Base-by-base conservation (phyloP, 2,113 vertebrate genomes). In the Oreocharis arfaki region DNA sequence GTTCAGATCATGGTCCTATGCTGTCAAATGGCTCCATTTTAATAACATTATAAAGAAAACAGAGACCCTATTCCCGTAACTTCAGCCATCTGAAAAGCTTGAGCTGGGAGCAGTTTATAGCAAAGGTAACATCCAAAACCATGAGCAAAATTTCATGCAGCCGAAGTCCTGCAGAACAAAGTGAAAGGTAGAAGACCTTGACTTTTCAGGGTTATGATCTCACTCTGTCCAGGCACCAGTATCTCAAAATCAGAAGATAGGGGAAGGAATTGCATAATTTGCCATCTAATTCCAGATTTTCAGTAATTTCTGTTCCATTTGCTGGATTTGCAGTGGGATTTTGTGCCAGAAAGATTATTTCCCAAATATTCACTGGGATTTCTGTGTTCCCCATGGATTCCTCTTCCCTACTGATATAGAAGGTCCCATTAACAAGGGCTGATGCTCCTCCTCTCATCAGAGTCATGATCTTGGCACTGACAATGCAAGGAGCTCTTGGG, bases 301-400 rank as follows among this genome's bases (percentile, higher is more conserved):
- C 42, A 5, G 8, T 55, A 2, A 39, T 42, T 69, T 65, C 5
- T 21, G 20, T 39, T 84, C 19, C 23, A 3, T 46, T 35, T 64
- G 15, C 8, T 79, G 12, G 22, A 44, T 70, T 60, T 75, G 3
- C 26, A 56, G 7, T 20, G 22, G 50, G 15, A 73, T 21, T 35
- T 77, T 60, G 30, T 60, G 12, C 11, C 21, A 63, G 21, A 49
- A 44, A 14, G 6, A 10, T 23, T 39, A 47, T 28, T 67, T 57
- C 52, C 18, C 21, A 84, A 9, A 22, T 44, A 63, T 27, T 9
- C 32, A 22, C 10, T 53, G 73, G 18, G 21, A 44, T 63, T 57
- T 90, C 3, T 0, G 0, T 41, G 13, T 57, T 87, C 9, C 26
- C 39, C 0, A 0, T 11, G 27, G 7, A 14, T 30, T 49, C 4